Evolutionary conservation across 2,888 invertebrate species (phyloP).

Genomic region (Crematogaster levior): DNA sequence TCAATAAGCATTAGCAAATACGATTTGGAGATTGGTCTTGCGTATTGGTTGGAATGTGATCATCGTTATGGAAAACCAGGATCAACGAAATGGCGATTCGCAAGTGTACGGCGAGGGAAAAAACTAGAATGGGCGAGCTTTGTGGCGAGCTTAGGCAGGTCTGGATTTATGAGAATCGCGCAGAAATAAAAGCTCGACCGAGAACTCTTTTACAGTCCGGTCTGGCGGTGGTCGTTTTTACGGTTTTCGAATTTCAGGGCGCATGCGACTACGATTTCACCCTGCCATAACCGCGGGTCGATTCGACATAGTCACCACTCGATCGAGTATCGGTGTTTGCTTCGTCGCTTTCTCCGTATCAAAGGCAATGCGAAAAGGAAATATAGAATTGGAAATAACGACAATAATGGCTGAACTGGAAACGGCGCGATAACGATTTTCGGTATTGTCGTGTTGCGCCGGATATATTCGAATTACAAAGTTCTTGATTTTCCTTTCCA

Average conservation of each 20-base stretch:
- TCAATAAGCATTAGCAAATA: neutral
- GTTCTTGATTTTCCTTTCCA: neutral
- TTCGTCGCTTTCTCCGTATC: constrained; percentile 31
- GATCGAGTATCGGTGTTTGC: constrained; percentile 48
- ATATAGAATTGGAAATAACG: constrained; percentile 38
- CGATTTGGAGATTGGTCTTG: neutral
- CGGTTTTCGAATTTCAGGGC: constrained; percentile 31
- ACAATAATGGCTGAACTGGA: constrained; percentile 31
- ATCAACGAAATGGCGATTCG: constrained; percentile 7
- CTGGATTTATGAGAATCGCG: constrained; percentile 76
- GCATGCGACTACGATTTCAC: constrained; percentile 10
- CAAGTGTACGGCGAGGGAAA: neutral
- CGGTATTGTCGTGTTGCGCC: neutral
- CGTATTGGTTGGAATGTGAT: constrained; percentile 9
- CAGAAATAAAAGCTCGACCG: constrained; percentile 70
- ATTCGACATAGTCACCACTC: constrained; percentile 12
- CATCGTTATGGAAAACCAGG: constrained; percentile 8
- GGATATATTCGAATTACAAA: constrained; percentile 22
- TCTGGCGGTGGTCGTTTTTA: constrained; percentile 28
- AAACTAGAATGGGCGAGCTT: neutral
- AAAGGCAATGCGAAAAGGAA: constrained; percentile 37
- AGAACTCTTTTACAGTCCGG: constrained; percentile 67
- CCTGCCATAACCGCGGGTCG: constrained; percentile 7
- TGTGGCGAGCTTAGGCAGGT: constrained; percentile 51
- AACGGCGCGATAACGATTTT: constrained; percentile 35